Percentiles rank a stretch among this genome's conserved stretches.
phyloP scores from a whole-genome alignment of 2,888 invertebrate species.

The Sarcophaga rosellei region DNA sequence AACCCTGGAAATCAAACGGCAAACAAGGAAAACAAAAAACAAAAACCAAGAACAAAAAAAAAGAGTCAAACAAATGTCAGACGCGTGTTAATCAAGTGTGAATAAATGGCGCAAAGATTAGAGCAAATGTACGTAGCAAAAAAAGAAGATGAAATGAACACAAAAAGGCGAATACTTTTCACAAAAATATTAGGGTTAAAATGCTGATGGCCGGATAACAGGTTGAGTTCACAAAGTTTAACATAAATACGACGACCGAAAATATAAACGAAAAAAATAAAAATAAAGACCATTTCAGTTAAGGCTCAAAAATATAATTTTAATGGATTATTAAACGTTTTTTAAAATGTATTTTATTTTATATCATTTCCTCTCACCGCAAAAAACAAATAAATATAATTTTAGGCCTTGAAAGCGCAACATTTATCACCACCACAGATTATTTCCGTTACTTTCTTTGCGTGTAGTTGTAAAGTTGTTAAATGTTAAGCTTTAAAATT shows the following conservation, averaged over 20 bases:
- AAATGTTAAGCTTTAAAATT: conserved; percentile 38
- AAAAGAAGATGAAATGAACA: conserved; percentile 63
- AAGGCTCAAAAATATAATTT: conserved; percentile 77
- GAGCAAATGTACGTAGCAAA: conserved; percentile 70
- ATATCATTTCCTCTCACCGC: neutral
- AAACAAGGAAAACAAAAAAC: conserved; percentile 71
- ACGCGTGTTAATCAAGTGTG: conserved; percentile 80
- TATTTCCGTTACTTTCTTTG: conserved; percentile 52
- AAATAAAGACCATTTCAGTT: conserved; percentile 29
- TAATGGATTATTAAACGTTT: conserved; percentile 78
- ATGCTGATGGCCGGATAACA: conserved; percentile 72
- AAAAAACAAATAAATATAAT: conserved; percentile 42
- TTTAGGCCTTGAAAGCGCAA: conserved; percentile 38
- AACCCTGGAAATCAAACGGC: conserved; percentile 45
- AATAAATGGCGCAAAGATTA: conserved; percentile 81
- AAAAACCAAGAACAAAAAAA: conserved; percentile 76
- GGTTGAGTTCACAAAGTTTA: conserved; percentile 70
- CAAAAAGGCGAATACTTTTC: conserved; percentile 52
- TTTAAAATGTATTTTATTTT: conserved; percentile 17
- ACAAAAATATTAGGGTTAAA: conserved; percentile 57
- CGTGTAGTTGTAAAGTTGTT: conserved; percentile 5
- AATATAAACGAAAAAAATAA: too few relatives aligned
- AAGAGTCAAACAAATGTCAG: conserved; percentile 79
- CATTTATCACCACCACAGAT: conserved; percentile 46
- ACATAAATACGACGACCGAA: conserved; percentile 45